Evolutionary conservation across 2,113 vertebrate genomes (phyloP), one percentile per base, ranked within the genome.

Genomic region (Arvicanthis niloticus): DNA sequence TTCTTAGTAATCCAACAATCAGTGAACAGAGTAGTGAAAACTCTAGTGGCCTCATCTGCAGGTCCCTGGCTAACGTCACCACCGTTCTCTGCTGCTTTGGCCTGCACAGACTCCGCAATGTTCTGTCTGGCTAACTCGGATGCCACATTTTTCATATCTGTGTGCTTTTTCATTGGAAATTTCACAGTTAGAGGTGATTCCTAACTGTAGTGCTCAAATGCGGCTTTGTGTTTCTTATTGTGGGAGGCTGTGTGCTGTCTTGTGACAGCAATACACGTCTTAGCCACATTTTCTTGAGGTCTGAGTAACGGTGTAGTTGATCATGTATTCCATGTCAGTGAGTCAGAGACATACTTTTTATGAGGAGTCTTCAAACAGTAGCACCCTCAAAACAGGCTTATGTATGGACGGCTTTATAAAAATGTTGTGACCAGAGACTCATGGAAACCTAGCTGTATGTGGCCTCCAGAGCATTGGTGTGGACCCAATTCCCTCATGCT

Each of bases 371-470:
- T 96, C 62, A 86, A 72, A 82, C 3, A 91, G 10, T 89, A 72
- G 60, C n/a, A 91, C 40, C 81, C 26, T 68, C 48, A 12, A 91
- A 97, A 73, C 24, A 78, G 76, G 21, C 10, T 58, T 91, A 51
- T 51, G 2, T 72, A 21, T 89, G 45, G 1, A 75, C 37, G 80
- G 5, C 34, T 80, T 89, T n/a, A 60, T 84, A 34, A 68, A 88
- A 84, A 73, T 86, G 53, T 94, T 89, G 53, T 95, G 53, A 95
- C 34, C 12, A 53, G 58, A 81, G 22, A 13, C 45, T 94, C 65
- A 56, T 11, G 45, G 86, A 51, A 86, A 77, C 5, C 45, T 82
- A 29, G 60, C 0, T 7, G 26, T 91, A 3, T 37, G 37, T 89
- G 86, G 65, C 5, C 5, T 4, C n/a, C 45, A 78, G 17, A 58